A percentile compares a stretch with the other conserved stretches of the same genome.
These are phyloP conservation scores for Gasterosteus nipponicus DNA, from an alignment of 2,113 vertebrate genomes.

Conservation along the genomic window DNA sequence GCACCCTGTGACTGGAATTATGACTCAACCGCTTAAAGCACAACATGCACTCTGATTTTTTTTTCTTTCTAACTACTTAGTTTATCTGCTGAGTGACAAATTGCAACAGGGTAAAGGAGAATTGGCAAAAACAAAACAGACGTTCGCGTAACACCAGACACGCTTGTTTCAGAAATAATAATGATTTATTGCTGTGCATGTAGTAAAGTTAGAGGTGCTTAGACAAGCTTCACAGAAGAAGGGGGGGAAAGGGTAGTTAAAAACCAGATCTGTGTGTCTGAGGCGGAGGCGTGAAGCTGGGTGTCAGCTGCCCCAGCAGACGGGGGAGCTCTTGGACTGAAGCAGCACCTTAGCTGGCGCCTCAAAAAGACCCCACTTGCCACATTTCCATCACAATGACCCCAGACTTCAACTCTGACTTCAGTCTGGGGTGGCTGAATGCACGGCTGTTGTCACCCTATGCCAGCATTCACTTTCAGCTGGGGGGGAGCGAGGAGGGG, in stretches of 20 bases:
- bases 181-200: not conserved
- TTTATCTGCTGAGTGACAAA: constrained; percentile 28
- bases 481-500: constrained; percentile 26
- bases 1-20: constrained; percentile 40
- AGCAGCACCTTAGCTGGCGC: constrained; percentile 64
- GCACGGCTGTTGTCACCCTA: constrained; percentile 65
- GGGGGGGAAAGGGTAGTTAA: not conserved
- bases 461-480: constrained; percentile 67
- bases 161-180: not conserved
- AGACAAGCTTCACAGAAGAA: not conserved
- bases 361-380: constrained; percentile 76
- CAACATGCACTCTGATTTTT: constrained; percentile 1
- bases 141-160: not conserved
- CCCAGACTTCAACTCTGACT: constrained; percentile 82
- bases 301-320: constrained; percentile 71
- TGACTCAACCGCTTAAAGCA: constrained; percentile 58
- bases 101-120: constrained; percentile 27
- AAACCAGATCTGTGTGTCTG: constrained; percentile 16
- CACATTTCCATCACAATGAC: constrained; percentile 84
- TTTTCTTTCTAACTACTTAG: constrained; percentile 14
- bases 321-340: constrained; percentile 41
- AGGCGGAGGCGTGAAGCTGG: constrained; percentile 40
- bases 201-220: not conserved
- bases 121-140: not conserved
- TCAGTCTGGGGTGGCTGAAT: constrained; percentile 79